Evolutionary conservation across 2,888 invertebrate genomes (phyloP).

Genomic region (Drosophila cognata): DNA sequence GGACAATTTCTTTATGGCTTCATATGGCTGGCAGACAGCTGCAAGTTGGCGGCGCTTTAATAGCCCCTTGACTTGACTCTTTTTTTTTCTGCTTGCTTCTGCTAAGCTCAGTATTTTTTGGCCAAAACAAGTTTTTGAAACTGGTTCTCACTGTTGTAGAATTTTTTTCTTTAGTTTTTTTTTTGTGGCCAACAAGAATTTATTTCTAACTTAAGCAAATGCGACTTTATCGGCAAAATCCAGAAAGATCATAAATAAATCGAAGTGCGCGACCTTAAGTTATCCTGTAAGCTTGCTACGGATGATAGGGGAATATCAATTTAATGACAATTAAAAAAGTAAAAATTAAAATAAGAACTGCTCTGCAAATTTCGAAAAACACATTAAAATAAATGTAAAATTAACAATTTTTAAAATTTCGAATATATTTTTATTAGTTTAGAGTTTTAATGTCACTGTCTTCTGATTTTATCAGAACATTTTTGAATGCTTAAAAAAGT

Average conservation of each 20-base stretch:
- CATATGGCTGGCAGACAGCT: conserved; percentile 75
- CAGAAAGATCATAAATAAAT: conserved; percentile 29
- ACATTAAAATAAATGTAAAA: background rate
- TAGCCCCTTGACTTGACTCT: conserved; percentile 69
- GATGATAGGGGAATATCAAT: background rate
- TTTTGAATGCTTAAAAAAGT: background rate
- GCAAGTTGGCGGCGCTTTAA: conserved; percentile 74
- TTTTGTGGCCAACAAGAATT: conserved; percentile 66
- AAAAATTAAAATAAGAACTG: fast-evolving
- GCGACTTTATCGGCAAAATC: conserved; percentile 70
- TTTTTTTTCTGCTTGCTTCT: conserved; percentile 32
- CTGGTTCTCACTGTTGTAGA: conserved; percentile 68
- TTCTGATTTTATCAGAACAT: background rate
- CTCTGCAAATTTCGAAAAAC: background rate
- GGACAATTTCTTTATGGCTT: conserved; percentile 75
- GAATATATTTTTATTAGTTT: background rate
- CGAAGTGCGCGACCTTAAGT: conserved; percentile 36
- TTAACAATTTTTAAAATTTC: background rate
- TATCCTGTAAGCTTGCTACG: conserved; percentile 37
- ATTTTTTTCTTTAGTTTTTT: conserved; percentile 37
- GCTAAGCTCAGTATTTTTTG: conserved; percentile 55
- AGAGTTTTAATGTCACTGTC: background rate
- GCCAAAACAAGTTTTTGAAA: conserved; percentile 71
- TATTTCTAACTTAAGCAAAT: conserved; percentile 79
- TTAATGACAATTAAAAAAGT: background rate